Evolutionary conservation across 1,140 invertebrate species (phyloP).

Genomic region (Hypothenemus hampei): DNA sequence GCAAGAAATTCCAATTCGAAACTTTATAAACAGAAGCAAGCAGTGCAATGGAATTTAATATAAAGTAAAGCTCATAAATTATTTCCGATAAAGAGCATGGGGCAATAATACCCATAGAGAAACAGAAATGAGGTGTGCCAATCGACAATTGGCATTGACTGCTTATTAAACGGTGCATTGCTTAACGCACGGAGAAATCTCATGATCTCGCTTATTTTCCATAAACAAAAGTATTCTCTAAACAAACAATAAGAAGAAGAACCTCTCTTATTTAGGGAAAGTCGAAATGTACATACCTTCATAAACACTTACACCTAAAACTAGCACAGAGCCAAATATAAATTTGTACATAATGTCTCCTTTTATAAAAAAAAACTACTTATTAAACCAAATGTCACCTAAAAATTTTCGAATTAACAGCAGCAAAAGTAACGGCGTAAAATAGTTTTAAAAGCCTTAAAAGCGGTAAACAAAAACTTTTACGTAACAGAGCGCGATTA

Average conservation of each 20-base stretch:
- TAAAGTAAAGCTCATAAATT: too few relatives aligned
- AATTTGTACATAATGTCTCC: slow-evolving; percentile 7
- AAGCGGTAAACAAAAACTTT: slow-evolving; percentile 10
- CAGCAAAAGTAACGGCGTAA: not conserved
- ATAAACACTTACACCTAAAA: slow-evolving; percentile 19
- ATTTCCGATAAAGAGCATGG: too few relatives aligned
- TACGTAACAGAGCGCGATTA: slow-evolving; percentile 8
- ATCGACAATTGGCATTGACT: slow-evolving; percentile 18
- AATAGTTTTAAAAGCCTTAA: slow-evolving; percentile 2
- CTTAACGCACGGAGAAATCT: slow-evolving; percentile 16
- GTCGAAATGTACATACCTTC: slow-evolving; percentile 6
- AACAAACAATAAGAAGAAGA: not conserved
- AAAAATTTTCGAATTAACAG: not conserved
- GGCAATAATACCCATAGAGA: not conserved
- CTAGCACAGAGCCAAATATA: slow-evolving; percentile 6
- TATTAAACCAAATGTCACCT: too few relatives aligned
- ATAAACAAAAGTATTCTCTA: not conserved
- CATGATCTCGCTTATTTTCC: slow-evolving; percentile 7
- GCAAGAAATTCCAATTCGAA: too few relatives aligned
- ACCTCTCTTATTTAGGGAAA: not conserved
- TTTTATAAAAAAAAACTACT: slow-evolving; percentile 1
- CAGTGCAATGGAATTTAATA: too few relatives aligned
- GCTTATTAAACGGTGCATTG: slow-evolving; percentile 14
- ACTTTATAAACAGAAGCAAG: too few relatives aligned
- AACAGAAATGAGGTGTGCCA: slow-evolving; percentile 5